phyloP scores from a whole-genome alignment of 1,140 invertebrate species.

The Drosophila mojavensis region DNA sequence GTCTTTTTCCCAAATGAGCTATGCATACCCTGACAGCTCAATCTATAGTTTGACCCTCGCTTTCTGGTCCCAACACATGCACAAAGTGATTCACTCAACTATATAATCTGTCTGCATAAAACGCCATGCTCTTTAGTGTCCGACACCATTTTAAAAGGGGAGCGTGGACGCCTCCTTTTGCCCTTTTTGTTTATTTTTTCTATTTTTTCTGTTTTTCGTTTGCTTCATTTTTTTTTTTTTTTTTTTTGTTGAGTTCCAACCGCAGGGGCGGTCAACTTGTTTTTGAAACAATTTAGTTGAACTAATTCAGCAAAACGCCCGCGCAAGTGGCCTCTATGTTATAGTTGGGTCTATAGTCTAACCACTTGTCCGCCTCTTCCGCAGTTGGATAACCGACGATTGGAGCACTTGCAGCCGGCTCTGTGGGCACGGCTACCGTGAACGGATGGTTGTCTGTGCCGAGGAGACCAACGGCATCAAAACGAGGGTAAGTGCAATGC shows the following conservation, averaged over 20 bases:
- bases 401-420: constrained; percentile 93
- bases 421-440: constrained; percentile 92
- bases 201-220: not conserved
- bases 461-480: constrained; percentile 89
- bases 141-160: constrained; percentile 29
- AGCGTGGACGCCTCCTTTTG: constrained; percentile 29
- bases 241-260: constrained; percentile 16
- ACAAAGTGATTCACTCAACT: constrained; percentile 20
- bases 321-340: constrained; percentile 13
- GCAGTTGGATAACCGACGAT: constrained; percentile 94
- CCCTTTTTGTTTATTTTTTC: too few species aligned
- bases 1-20: not conserved
- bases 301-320: constrained; percentile 47
- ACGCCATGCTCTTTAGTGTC: constrained; percentile 52
- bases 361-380: constrained; percentile 58
- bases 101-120: constrained; percentile 31
- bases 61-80: not conserved
- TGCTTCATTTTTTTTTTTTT: not conserved
- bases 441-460: constrained; percentile 91
- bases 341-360: constrained; percentile 19
- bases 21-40: not conserved
- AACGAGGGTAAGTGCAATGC: constrained; percentile 87
- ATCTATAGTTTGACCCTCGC: not conserved
- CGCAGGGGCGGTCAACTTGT: constrained; percentile 40
- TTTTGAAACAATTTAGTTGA: constrained; percentile 56